These are phyloP conservation scores for Amphimedon queenslandica DNA, from an alignment of 37 sponge, comb jelly and placozoan genomes.

Conservation along the genomic window DNA sequence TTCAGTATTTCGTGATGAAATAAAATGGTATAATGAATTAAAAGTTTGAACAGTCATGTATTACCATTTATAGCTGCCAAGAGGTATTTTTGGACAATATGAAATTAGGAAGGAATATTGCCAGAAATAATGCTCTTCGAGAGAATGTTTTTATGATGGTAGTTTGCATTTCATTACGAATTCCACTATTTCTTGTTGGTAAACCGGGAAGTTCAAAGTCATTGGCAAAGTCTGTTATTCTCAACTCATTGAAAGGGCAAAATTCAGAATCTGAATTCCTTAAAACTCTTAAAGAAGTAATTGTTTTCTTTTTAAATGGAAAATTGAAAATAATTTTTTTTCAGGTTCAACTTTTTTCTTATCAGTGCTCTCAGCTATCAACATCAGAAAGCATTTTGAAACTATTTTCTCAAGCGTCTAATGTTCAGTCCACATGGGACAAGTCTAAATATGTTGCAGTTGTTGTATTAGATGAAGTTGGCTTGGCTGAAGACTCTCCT, in stretches of 20 bases:
- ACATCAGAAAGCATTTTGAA: slow-evolving; percentile 56
- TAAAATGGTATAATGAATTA: not conserved
- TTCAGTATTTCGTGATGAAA: slow-evolving; percentile 26
- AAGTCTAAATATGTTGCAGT: slow-evolving; percentile 38
- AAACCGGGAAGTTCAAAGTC: slow-evolving; percentile 81
- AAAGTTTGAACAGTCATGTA: not conserved
- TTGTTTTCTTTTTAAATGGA: slow-evolving; percentile 10
- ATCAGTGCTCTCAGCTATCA: slow-evolving; percentile 67
- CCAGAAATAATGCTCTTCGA: slow-evolving; percentile 52
- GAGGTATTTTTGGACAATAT: slow-evolving; percentile 50
- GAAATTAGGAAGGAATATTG: slow-evolving; percentile 56
- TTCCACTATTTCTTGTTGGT: slow-evolving; percentile 72
- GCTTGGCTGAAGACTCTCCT: slow-evolving; percentile 84
- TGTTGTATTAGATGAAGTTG: slow-evolving; percentile 84
- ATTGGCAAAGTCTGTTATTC: slow-evolving; percentile 58
- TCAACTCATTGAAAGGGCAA: slow-evolving; percentile 50
- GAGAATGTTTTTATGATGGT: slow-evolving; percentile 86
- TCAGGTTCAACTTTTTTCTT: slow-evolving; percentile 54
- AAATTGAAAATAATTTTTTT: too few species aligned
- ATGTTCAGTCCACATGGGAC: slow-evolving; percentile 22
- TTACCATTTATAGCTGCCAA: slow-evolving; percentile 39
- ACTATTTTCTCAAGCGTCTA: slow-evolving; percentile 28
- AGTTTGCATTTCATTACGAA: slow-evolving; percentile 61
- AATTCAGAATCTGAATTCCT: slow-evolving; percentile 23
- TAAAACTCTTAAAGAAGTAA: slow-evolving; percentile 19